These are phyloP conservation scores for Trichopoda pennipes DNA, from an alignment of 2,888 invertebrate genomes.

Conservation along the genomic window DNA sequence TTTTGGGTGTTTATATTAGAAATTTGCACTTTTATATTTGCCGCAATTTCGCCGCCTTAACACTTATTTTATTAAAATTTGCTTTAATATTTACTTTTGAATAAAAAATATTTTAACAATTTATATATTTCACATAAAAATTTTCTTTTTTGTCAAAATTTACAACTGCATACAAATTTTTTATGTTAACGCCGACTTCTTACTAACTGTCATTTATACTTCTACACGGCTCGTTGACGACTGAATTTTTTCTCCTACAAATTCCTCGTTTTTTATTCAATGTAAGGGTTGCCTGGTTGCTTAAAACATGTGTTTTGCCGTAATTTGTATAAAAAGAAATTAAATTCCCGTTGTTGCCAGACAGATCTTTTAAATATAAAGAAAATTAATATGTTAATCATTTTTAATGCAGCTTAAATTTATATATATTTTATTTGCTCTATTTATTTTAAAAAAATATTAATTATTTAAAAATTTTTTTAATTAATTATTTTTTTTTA, in stretches of 20 bases:
- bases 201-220: slow-evolving; percentile 40
- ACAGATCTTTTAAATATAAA: no score
- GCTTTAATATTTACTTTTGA: slow-evolving; percentile 55
- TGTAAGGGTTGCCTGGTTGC: slow-evolving; percentile 26
- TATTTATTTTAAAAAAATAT: no score
- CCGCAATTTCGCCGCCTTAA: not conserved
- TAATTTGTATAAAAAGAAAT: no score
- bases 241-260: slow-evolving; percentile 58
- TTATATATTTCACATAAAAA: slow-evolving; percentile 52
- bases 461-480: no score
- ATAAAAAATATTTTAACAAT: not conserved
- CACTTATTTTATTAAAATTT: not conserved
- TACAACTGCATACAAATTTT: slow-evolving; percentile 3
- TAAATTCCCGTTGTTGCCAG: no score
- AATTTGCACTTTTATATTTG: slow-evolving; percentile 62
- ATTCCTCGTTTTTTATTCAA: slow-evolving; percentile 51
- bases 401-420: no score
- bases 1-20: slow-evolving; percentile 50
- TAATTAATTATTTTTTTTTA: no score
- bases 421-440: no score
- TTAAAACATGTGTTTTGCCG: not conserved
- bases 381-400: no score
- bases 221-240: slow-evolving; percentile 62
- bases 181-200: slow-evolving; percentile 31
- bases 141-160: slow-evolving; percentile 27